Conservation (phyloP, 1,140 invertebrate genomes). For the Leptinotarsa lineolata region DNA sequence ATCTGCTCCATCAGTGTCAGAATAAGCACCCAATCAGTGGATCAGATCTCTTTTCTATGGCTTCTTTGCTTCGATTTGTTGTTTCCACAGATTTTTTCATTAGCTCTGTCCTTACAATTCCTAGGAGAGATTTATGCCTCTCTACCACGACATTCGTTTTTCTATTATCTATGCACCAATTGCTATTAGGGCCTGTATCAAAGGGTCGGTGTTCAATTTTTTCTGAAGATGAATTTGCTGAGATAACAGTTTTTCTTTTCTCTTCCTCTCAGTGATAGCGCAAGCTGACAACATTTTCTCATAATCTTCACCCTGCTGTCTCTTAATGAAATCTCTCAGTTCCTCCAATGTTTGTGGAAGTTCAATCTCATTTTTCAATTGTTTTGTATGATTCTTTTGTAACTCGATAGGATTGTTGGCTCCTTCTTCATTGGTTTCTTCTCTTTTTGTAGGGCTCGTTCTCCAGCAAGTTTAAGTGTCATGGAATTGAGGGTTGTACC, state of each 20-base stretch:
- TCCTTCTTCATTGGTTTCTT: constrained; percentile 94
- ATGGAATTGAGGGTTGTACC: constrained; percentile 98
- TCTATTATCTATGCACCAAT: constrained; percentile 32
- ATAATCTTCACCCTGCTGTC: constrained; percentile 87
- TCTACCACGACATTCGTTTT: constrained; percentile 57
- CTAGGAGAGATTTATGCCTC: constrained; percentile 56
- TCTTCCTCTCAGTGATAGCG: constrained; percentile 65
- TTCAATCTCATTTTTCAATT: constrained; percentile 96
- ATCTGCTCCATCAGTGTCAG: constrained; percentile 60
- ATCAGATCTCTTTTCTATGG: constrained; percentile 48
- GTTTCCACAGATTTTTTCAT: constrained; percentile 36
- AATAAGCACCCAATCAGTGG: constrained; percentile 64
- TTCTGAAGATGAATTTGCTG: constrained; percentile 38
- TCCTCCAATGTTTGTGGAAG: constrained; percentile 95
- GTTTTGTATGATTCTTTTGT: constrained; percentile 93
- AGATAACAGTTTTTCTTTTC: constrained; percentile 59
- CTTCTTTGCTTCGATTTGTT: constrained; percentile 41
- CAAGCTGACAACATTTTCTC: constrained; percentile 81
- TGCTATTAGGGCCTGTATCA: neutral
- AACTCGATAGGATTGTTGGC: constrained; percentile 98
- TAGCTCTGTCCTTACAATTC: constrained; percentile 60
- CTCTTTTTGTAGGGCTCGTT: constrained; percentile 92
- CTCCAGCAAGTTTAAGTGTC: constrained; percentile 95
- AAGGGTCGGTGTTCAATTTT: constrained; percentile 35
- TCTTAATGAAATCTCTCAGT: constrained; percentile 91